A percentile compares a stretch with the other conserved stretches of the same genome.
phyloP scores from a whole-genome alignment of 2,888 invertebrate species.

The Watsonalla binaria region DNA sequence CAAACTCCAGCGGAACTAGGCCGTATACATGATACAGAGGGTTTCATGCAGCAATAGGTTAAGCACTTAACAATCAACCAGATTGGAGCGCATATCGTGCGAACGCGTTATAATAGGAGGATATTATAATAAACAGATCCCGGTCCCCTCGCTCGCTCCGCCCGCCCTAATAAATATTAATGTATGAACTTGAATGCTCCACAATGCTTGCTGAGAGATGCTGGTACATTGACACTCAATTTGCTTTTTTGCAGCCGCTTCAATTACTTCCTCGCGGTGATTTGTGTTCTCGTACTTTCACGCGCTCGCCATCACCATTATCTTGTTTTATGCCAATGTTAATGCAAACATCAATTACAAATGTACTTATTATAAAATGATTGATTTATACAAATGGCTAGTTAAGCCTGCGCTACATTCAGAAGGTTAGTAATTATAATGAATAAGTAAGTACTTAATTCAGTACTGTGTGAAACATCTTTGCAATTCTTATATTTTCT shows the following conservation, averaged over 20 bases:
- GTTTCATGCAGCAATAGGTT: conserved; percentile 20
- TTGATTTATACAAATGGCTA: background rate
- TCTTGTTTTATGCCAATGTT: background rate
- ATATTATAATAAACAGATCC: conserved; percentile 77
- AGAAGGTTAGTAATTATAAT: background rate
- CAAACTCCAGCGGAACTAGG: background rate
- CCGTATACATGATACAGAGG: conserved; percentile 8
- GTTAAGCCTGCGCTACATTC: background rate
- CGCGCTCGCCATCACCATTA: background rate
- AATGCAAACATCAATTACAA: no score
- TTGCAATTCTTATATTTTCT: no score
- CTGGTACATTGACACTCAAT: conserved; percentile 76
- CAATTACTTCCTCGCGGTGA: conserved; percentile 28
- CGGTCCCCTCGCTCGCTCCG: conserved; percentile 55
- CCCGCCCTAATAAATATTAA: conserved; percentile 76
- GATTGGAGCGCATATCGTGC: conserved; percentile 59
- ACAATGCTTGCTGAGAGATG: conserved; percentile 58
- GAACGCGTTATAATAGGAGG: conserved; percentile 76
- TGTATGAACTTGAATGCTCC: conserved; percentile 71
- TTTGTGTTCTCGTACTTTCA: conserved; percentile 21
- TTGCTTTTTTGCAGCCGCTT: conserved; percentile 53
- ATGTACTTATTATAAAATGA: no score
- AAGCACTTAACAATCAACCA: conserved; percentile 53
- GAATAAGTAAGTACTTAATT: background rate
- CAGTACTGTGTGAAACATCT: no score